Percentiles rank a stretch among this genome's conserved stretches.
phyloP scores from a whole-genome alignment of 2,113 vertebrate genomes.

The Notechis scutatus region DNA sequence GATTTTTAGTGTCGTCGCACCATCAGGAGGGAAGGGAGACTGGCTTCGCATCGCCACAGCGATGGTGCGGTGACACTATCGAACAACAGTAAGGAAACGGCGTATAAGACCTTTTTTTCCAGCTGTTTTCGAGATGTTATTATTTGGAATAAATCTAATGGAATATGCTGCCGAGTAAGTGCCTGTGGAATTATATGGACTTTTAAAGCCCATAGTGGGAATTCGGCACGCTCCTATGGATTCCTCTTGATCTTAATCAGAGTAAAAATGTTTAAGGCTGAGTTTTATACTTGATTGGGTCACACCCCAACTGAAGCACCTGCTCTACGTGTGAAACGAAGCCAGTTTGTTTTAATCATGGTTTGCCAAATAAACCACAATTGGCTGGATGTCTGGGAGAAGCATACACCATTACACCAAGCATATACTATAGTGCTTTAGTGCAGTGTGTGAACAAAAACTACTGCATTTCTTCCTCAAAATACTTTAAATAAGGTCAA shows the following conservation, averaged over 20 bases:
- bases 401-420: not conserved
- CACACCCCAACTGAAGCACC: not conserved
- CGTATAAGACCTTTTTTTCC: not conserved
- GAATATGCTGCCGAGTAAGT: not conserved
- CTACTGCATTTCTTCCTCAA: not conserved
- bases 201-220: not conserved
- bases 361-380: not conserved
- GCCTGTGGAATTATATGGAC: not conserved
- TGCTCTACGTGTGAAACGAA: not conserved
- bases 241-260: not conserved
- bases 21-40: not conserved
- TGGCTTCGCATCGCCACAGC: not conserved
- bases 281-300: not conserved
- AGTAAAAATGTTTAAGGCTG: not conserved
- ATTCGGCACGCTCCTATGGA: not conserved
- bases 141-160: not conserved
- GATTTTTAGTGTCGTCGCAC: not conserved
- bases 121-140: not conserved
- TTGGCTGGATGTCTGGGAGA: not conserved
- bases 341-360: not conserved
- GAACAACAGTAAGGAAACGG: not conserved
- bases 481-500: not conserved
- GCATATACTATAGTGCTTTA: not conserved
- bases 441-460: not conserved
- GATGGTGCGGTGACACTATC: not conserved